Evolutionary conservation across 2,113 vertebrate species (phyloP).

Genomic region (Ascaphus truei): DNA sequence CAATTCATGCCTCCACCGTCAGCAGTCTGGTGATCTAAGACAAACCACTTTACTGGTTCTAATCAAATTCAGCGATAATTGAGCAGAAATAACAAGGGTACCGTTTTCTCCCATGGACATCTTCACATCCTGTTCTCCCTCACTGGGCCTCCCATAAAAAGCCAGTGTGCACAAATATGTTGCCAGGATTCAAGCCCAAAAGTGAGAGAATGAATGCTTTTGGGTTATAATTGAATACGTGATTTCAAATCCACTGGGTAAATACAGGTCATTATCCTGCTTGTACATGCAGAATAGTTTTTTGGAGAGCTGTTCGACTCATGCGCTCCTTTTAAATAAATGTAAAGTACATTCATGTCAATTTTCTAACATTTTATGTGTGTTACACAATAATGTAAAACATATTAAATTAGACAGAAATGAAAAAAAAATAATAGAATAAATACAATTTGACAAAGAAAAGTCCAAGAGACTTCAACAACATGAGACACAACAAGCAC

Average conservation of each 20-base stretch:
- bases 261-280: conserved; percentile 31
- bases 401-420: too few relatives aligned
- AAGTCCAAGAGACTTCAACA: too few relatives aligned
- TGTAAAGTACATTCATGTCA: conserved; percentile 8
- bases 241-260: conserved; percentile 10
- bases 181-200: conserved; percentile 18
- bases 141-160: conserved; percentile 9
- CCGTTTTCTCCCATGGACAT: conserved; percentile 12
- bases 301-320: conserved; percentile 26
- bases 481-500: too few relatives aligned
- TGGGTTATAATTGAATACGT: conserved; percentile 23
- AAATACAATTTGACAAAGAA: neutral
- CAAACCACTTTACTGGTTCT: neutral
- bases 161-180: conserved; percentile 19
- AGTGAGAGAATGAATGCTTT: conserved; percentile 30
- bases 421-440: neutral
- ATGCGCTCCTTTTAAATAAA: conserved; percentile 10
- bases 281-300: conserved; percentile 19
- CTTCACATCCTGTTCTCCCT: conserved; percentile 6
- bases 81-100: conserved; percentile 1
- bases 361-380: neutral
- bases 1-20: too few relatives aligned
- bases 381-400: neutral
- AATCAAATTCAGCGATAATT: conserved; percentile 28
- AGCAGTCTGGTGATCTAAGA: too few relatives aligned